Evolutionary conservation across 2,797 vertebrate species (phyloP).

Genomic region (Nothura maculosa): DNA sequence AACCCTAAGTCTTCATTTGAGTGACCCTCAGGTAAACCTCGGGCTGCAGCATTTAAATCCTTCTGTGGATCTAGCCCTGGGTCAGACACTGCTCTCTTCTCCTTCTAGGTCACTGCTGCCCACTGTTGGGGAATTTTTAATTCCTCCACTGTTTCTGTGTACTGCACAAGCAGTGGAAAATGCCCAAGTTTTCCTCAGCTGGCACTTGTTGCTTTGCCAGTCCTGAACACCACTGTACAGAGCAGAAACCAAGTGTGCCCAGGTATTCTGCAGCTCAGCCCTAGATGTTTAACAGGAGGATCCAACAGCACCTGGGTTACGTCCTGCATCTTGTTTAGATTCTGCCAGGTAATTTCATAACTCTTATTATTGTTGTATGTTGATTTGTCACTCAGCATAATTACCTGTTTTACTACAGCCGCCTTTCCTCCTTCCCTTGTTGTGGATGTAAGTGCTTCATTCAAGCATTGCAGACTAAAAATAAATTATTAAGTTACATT

Average conservation of each 20-base stretch:
- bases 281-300: not conserved
- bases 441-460: constrained; percentile 90
- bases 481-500: constrained; percentile 71
- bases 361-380: constrained; percentile 4
- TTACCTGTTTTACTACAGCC: constrained; percentile 94
- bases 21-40: not conserved
- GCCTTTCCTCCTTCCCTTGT: constrained; percentile 91
- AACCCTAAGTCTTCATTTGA: not conserved
- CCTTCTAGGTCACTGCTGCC: not conserved
- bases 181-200: rapidly evolving
- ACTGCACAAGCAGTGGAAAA: not conserved
- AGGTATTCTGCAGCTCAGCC: not conserved
- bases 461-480: constrained; percentile 94
- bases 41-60: not conserved
- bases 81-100: not conserved
- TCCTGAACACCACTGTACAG: not conserved
- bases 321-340: not conserved
- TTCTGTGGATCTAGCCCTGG: constrained; percentile 42
- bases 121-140: not conserved
- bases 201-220: not conserved
- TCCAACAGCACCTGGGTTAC: not conserved
- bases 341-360: not conserved
- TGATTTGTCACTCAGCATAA: constrained; percentile 59
- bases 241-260: not conserved
- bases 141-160: not conserved